Conservation (phyloP, 2,797 vertebrate genomes). For the Sebastolobus altivelis region DNA sequence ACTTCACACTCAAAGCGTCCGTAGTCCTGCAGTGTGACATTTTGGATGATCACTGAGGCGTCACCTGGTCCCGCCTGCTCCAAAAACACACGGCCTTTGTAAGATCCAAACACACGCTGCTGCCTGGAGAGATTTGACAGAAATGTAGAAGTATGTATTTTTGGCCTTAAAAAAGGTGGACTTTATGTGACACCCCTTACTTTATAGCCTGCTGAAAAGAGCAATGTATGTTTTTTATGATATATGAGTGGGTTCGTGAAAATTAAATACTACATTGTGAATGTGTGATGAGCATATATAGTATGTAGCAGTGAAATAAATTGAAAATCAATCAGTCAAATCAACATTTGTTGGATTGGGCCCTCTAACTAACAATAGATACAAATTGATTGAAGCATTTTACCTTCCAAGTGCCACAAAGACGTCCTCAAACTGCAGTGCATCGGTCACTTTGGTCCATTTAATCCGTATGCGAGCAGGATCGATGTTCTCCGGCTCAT, state of each 20-base stretch:
- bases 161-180: not conserved
- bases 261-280: not conserved
- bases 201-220: not conserved
- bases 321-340: not conserved
- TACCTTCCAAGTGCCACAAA: slow-evolving; percentile 91
- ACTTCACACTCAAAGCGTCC: slow-evolving; percentile 97
- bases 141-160: not conserved
- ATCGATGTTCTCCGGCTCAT: slow-evolving; percentile 87
- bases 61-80: slow-evolving; percentile 90
- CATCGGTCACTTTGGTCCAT: slow-evolving; percentile 95
- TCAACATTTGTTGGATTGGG: not conserved
- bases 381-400: slow-evolving; percentile 3
- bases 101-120: slow-evolving; percentile 89
- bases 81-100: slow-evolving; percentile 89
- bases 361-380: not conserved
- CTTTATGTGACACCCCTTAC: not conserved
- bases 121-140: slow-evolving; percentile 70
- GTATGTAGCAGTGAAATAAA: not conserved
- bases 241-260: not conserved
- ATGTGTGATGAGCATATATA: not conserved
- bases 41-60: slow-evolving; percentile 93
- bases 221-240: not conserved
- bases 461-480: slow-evolving; percentile 92
- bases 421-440: slow-evolving; percentile 91
- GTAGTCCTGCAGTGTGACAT: slow-evolving; percentile 94